These are phyloP conservation scores for Sebastiscus tertius DNA, from an alignment of 2,797 vertebrate species.

Conservation along the genomic window DNA sequence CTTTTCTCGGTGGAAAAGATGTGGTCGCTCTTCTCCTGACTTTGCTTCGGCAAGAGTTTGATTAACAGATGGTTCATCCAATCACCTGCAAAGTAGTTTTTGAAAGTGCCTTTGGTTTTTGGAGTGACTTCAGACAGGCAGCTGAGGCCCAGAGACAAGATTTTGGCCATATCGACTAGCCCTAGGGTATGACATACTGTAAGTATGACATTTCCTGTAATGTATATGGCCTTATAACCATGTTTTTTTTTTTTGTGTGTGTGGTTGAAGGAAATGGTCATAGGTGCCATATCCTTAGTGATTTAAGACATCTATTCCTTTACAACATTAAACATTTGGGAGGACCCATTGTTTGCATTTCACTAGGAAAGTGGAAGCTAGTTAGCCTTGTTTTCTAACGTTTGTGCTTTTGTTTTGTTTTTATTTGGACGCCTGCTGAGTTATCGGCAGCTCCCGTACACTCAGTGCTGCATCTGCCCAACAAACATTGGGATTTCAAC, in stretches of 20 bases:
- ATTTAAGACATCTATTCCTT: too few relatives aligned
- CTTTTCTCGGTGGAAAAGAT: too few relatives aligned
- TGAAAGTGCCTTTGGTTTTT: slow-evolving; percentile 62
- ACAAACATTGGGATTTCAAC: too few relatives aligned
- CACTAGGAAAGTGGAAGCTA: not conserved
- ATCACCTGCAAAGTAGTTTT: too few relatives aligned
- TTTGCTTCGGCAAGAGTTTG: too few relatives aligned
- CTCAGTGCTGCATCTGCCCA: not conserved
- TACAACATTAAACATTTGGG: too few relatives aligned
- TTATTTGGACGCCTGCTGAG: slow-evolving; percentile 5
- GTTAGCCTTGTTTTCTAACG: not conserved
- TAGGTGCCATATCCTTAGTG: not conserved
- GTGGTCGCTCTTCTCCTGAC: too few relatives aligned
- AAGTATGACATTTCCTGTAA: not conserved
- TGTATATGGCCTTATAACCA: not conserved
- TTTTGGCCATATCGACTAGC: too few relatives aligned
- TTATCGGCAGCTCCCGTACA: not conserved
- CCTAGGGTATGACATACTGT: too few relatives aligned
- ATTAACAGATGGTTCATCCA: too few relatives aligned
- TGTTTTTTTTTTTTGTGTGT: not conserved
- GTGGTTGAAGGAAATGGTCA: not conserved
- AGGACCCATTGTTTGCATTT: not conserved
- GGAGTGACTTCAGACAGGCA: slow-evolving; percentile 94
- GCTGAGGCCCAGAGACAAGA: slow-evolving; percentile 94
- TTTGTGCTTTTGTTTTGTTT: not conserved